Evolutionary conservation across 2,888 invertebrate genomes (phyloP), one percentile per base, ranked within the genome.

Genomic region (Hyalella azteca): DNA sequence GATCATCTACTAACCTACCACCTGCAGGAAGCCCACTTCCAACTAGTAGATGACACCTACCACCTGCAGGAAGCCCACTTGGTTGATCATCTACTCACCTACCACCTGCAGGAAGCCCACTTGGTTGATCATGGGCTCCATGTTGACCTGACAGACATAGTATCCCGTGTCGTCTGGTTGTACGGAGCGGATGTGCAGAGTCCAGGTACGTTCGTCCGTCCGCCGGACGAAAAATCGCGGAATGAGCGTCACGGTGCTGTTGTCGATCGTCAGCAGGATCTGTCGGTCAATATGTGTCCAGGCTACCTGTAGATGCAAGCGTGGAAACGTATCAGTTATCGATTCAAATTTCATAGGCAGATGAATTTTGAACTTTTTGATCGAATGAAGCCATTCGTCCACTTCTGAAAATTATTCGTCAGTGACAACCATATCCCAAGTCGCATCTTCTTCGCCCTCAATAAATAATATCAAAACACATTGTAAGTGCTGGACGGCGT

Each of bases 281-380:
- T 96, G 95, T 78, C 95, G 92, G 89, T 96, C 95, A 87, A 96
- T 95, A 89, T 96, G 96, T 86, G 96, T 94, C 96, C 96, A 96
- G 83, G 96, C 96, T 86, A 96, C 95, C 96, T 96, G 89, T 1
- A 3, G 49, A 22, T 19, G 3, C 11, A 77, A 77, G 40, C 29
- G 49, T 19, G 2, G 39, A 45, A 45, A 45, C 45, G n/a, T n/a
- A n/a, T n/a, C n/a, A n/a, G n/a, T n/a, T n/a, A n/a, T n/a, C n/a
- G n/a, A n/a, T n/a, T n/a, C n/a, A n/a, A n/a, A n/a, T n/a, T n/a
- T n/a, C n/a, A n/a, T n/a, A n/a, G n/a, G n/a, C n/a, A n/a, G n/a
- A n/a, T n/a, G n/a, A n/a, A n/a, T n/a, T n/a, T n/a, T n/a, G n/a
- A n/a, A n/a, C n/a, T n/a, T n/a, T n/a, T n/a, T n/a, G n/a, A n/a